Evolutionary conservation across 2,888 invertebrate species (phyloP).

Genomic region (Noctua comes): DNA sequence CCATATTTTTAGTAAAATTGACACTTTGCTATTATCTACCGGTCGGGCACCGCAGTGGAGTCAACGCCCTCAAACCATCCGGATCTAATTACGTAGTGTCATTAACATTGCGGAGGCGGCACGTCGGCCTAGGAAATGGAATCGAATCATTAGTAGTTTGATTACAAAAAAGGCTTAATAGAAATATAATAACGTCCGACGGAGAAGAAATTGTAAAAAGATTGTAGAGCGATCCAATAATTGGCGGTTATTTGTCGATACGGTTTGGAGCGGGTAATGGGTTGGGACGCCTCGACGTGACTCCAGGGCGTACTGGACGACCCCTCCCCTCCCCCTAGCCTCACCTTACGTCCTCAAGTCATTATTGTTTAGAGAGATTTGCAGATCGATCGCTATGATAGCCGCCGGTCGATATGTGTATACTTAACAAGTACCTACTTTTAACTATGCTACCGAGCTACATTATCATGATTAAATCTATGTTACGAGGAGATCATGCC

Average conservation of each 20-base stretch:
- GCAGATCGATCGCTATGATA: conserved; percentile 73
- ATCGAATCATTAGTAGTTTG: conserved; percentile 91
- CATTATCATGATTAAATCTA: conserved; percentile 59
- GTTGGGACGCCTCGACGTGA: conserved; percentile 88
- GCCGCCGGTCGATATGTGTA: conserved; percentile 48
- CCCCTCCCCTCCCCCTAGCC: conserved; percentile 53
- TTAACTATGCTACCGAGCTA: conserved; percentile 48
- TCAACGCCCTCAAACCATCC: conserved; percentile 89
- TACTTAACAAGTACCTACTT: conserved; percentile 46
- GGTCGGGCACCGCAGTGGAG: conserved; percentile 84
- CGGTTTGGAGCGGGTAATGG: conserved; percentile 90
- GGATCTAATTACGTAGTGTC: conserved; percentile 90
- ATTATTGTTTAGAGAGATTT: conserved; percentile 82
- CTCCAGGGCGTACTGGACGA: conserved; percentile 73
- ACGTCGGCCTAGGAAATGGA: conserved; percentile 90
- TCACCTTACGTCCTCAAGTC: conserved; percentile 61
- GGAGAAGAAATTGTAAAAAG: conserved; percentile 90
- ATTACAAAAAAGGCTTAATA: conserved; percentile 91
- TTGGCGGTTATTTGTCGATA: conserved; percentile 90
- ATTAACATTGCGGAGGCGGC: conserved; percentile 89
- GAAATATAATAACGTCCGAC: conserved; percentile 90
- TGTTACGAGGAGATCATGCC: conserved; percentile 36
- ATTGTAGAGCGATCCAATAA: conserved; percentile 90
- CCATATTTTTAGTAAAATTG: conserved; percentile 88
- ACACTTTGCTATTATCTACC: conserved; percentile 87